Percentiles rank a stretch among this genome's conserved stretches.
phyloP scores from a whole-genome alignment of 2,888 invertebrate species.

The Cheilosia vernalis region DNA sequence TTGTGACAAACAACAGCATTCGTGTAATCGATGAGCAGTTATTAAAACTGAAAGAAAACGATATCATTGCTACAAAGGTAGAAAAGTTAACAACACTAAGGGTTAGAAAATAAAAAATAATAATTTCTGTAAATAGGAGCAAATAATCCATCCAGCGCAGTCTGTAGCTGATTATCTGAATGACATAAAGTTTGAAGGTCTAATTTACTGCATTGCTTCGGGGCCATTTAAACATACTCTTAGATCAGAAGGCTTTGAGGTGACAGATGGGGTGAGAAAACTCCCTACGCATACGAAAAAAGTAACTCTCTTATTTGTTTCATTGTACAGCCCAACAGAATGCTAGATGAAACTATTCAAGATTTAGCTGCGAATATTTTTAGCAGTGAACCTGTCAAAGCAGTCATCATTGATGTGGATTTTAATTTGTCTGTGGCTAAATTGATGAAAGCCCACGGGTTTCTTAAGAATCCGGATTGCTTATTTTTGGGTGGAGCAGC shows the following conservation, averaged over 20 bases:
- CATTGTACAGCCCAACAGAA: conserved; percentile 70
- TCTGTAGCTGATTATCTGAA: conserved; percentile 84
- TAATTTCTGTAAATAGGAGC: conserved; percentile 66
- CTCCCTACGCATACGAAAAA: background rate
- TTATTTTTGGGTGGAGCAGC: conserved; percentile 84
- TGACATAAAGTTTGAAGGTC: conserved; percentile 83
- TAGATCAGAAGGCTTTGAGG: conserved; percentile 82
- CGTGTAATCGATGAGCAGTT: conserved; percentile 76
- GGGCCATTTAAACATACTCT: conserved; percentile 81
- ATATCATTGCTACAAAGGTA: conserved; percentile 79
- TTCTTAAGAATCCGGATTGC: conserved; percentile 83
- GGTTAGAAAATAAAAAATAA: background rate
- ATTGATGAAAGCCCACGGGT: conserved; percentile 83
- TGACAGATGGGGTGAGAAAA: conserved; percentile 80
- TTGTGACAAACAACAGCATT: conserved; percentile 84
- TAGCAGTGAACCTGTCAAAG: conserved; percentile 81
- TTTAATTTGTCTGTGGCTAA: conserved; percentile 83
- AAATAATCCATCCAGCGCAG: conserved; percentile 83
- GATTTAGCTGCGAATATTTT: conserved; percentile 80
- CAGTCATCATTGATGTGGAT: conserved; percentile 84
- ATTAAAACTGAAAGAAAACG: conserved; percentile 78
- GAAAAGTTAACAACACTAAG: background rate
- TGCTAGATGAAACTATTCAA: conserved; percentile 75
- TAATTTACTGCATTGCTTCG: conserved; percentile 83
- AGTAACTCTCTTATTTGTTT: background rate